A percentile compares a stretch with the other conserved stretches of the same genome.
These are phyloP conservation scores for Amblyopsis hoosieri DNA, from an alignment of 2,797 vertebrate genomes.

Conservation along the genomic window DNA sequence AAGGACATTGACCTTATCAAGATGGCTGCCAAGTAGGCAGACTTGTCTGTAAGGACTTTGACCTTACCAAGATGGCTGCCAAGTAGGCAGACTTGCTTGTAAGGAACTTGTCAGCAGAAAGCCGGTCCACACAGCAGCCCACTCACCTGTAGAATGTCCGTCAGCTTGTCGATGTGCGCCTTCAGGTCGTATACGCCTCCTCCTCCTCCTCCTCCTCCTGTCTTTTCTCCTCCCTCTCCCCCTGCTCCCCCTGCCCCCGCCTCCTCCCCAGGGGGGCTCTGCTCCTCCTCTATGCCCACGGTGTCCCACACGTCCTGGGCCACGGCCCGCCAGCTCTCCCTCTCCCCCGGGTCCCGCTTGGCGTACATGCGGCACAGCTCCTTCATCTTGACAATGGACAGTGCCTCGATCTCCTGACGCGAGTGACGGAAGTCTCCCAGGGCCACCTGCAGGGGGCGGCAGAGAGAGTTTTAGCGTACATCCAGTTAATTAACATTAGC, in stretches of 20 bases:
- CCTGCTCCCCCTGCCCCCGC: slow-evolving; percentile 31
- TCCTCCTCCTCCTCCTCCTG: slow-evolving; percentile 25
- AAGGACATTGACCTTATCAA: too few relatives aligned
- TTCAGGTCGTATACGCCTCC: slow-evolving; percentile 83
- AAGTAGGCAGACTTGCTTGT: too few relatives aligned
- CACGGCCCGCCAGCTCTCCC: slow-evolving; percentile 84
- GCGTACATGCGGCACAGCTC: slow-evolving; percentile 86
- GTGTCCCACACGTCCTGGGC: slow-evolving; percentile 90
- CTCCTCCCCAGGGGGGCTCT: slow-evolving; percentile 53
- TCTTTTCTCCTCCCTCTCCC: slow-evolving; percentile 23
- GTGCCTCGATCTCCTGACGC: slow-evolving; percentile 86
- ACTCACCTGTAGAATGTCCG: slow-evolving; percentile 82
- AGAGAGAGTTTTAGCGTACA: neutral
- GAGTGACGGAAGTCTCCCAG: slow-evolving; percentile 88
- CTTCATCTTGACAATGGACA: slow-evolving; percentile 90
- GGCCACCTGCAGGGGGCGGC: slow-evolving; percentile 79
- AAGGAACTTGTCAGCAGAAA: too few relatives aligned
- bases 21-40: too few relatives aligned
- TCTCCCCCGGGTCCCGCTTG: slow-evolving; percentile 78
- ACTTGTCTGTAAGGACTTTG: too few relatives aligned
- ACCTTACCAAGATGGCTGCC: too few relatives aligned
- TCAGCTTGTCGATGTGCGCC: slow-evolving; percentile 89
- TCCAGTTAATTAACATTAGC: too few relatives aligned
- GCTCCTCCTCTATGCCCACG: slow-evolving; percentile 83
- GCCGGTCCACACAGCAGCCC: too few relatives aligned